phyloP scores from a whole-genome alignment of 2,113 vertebrate species.

The Boulengeromyrus knoepffleri region DNA sequence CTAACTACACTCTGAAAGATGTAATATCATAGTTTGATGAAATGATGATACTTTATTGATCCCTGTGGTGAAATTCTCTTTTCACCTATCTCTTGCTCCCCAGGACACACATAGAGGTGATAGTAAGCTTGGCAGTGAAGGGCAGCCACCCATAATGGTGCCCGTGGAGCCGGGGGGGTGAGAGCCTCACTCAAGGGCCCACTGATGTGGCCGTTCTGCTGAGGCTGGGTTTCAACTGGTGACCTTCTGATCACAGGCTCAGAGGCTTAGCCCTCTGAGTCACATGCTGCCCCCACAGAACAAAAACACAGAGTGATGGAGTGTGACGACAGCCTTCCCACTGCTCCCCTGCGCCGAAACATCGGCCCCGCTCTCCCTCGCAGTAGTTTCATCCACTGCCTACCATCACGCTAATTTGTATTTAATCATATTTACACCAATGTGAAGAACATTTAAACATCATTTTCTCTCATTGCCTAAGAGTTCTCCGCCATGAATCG shows the following conservation, averaged over 20 bases:
- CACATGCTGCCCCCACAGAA: neutral
- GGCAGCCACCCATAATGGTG: neutral
- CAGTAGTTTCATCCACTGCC: no score
- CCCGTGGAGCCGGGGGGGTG: no score
- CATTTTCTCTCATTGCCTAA: neutral
- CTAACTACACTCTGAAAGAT: no score
- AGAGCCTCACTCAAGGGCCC: neutral
- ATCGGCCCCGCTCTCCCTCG: no score
- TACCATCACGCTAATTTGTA: no score
- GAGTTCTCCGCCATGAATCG: neutral
- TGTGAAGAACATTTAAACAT: neutral
- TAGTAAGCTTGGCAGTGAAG: neutral
- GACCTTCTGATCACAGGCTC: neutral
- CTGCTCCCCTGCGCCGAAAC: no score
- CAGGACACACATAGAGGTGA: neutral
- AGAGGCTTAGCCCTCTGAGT: neutral
- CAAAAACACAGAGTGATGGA: no score
- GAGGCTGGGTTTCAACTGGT: neutral
- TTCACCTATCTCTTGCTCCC: neutral
- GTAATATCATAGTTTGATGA: no score
- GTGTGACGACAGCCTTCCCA: no score
- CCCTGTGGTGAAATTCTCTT: no score
- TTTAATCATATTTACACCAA: neutral
- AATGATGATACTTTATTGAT: no score
- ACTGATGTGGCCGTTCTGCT: neutral